Conservation (phyloP, 2,113 vertebrate species). For the Ochotona princeps region DNA sequence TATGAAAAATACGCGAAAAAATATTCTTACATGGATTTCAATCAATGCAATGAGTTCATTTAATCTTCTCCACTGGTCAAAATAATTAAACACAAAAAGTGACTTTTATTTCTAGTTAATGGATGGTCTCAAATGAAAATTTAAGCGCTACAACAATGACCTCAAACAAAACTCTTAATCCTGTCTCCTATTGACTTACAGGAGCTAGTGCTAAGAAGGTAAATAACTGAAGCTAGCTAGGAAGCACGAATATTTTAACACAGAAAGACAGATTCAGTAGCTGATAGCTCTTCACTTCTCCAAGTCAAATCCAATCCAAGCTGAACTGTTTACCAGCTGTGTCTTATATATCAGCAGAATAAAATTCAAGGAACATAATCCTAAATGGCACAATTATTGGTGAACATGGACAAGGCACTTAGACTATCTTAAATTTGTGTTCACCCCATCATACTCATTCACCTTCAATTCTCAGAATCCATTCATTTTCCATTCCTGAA, state of each 20-base stretch:
- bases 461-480: background rate
- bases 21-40: constrained; percentile 9
- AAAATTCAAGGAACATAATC: background rate
- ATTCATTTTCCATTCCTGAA: background rate
- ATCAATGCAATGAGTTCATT: constrained; percentile 13
- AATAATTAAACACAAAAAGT: constrained; percentile 19
- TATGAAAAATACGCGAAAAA: background rate
- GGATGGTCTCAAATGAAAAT: background rate
- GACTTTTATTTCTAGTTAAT: background rate
- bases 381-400: background rate
- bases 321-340: background rate
- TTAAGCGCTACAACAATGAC: background rate
- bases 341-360: background rate
- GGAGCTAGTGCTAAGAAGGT: background rate
- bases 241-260: background rate
- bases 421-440: background rate
- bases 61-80: background rate
- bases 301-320: background rate
- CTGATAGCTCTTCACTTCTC: background rate
- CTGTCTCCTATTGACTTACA: background rate
- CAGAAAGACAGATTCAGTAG: background rate
- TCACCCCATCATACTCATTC: background rate
- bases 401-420: background rate
- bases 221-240: background rate
- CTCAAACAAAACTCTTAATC: constrained; percentile 33